Base-by-base conservation (phyloP, 2,797 vertebrate species). In the Limnodromus scolopaceus region DNA sequence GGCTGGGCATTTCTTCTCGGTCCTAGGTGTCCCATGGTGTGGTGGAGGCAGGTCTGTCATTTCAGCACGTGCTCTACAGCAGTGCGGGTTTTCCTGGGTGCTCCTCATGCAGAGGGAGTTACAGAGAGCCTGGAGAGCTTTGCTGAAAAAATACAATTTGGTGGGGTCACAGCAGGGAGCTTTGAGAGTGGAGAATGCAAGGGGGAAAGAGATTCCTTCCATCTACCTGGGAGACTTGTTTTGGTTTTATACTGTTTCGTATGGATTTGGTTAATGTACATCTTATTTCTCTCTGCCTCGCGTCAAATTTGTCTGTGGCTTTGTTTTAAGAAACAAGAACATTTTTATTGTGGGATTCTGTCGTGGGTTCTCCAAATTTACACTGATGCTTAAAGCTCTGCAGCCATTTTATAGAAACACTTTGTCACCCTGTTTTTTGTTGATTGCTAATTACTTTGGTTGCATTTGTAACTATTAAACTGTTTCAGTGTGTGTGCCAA, bases 221-320 rank as follows among this genome's bases (percentile, higher is more conserved):
- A 10, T 23, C 15, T 65, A 3, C 18, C 4, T 32, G 30, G 36
- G 43, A 51, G 38, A 49, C 30, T 14, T 57, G 32, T 32, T 74
- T 86, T 38, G 14, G n/a, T 61, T 65, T 81, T 28, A 6, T 49
- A 18, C 3, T 28, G 4, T 53, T 86, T n/a, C 19, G 69, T 28
- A 72, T 63, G 2, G 1, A 7, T 55, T 61, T 5, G 0, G 2
- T 68, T 80, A 7, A 57, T 25, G 5, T 32, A 8, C 3, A 38
- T 8, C 16, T 39, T 34, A 30, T 14, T 61, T 5, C 17, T 75
- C 16, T 43, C 4, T 91, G 23, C 2, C 49, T 3, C 38, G 84
- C 8, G 22, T 24, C 20, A 28, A 16, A 23, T 75, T 84, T 43
- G 16, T 30, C 9, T 68, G 17, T 75, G 39, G 2, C 58, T 87